Percentiles rank a stretch among this genome's conserved stretches.
phyloP scores from a whole-genome alignment of 2,113 vertebrate species.

The Sardina pilchardus region DNA sequence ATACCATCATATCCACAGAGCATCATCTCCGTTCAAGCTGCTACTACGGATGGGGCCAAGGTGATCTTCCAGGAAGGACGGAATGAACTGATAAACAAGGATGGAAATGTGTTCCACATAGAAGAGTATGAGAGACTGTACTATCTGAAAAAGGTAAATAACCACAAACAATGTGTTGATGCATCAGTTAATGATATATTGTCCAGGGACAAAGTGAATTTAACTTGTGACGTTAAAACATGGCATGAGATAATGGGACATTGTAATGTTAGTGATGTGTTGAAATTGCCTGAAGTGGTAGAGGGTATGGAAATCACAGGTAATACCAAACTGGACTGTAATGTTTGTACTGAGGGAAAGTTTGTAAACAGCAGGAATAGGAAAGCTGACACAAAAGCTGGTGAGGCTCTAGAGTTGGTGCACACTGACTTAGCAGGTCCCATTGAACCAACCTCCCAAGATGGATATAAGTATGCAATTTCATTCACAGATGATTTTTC shows the following conservation, averaged over 20 bases:
- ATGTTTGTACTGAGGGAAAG: conserved; percentile 28
- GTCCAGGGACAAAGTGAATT: conserved; percentile 26
- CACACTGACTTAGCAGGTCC: conserved; percentile 32
- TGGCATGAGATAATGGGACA: conserved; percentile 26
- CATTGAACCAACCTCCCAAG: background rate
- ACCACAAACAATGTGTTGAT: conserved; percentile 6
- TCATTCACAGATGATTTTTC: conserved; percentile 35
- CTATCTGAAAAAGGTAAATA: background rate
- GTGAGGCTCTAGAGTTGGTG: conserved; percentile 19
- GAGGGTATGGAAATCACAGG: conserved; percentile 23
- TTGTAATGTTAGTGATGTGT: conserved; percentile 30
- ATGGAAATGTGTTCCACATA: background rate
- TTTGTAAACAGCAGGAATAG: conserved; percentile 27
- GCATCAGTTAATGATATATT: conserved; percentile 25
- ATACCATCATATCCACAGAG: conserved; percentile 4
- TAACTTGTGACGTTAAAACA: conserved; percentile 29
- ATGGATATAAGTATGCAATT: conserved; percentile 21
- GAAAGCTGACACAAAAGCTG: conserved; percentile 24
- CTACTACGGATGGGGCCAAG: background rate
- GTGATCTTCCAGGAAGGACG: background rate
- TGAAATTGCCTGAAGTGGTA: conserved; percentile 20
- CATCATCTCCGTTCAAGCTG: background rate
- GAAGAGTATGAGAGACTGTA: conserved; percentile 11
- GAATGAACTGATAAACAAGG: background rate
- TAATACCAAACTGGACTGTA: conserved; percentile 1